Evolutionary conservation across 2,113 vertebrate species (phyloP).

Genomic region (Oreochromis aureus): DNA sequence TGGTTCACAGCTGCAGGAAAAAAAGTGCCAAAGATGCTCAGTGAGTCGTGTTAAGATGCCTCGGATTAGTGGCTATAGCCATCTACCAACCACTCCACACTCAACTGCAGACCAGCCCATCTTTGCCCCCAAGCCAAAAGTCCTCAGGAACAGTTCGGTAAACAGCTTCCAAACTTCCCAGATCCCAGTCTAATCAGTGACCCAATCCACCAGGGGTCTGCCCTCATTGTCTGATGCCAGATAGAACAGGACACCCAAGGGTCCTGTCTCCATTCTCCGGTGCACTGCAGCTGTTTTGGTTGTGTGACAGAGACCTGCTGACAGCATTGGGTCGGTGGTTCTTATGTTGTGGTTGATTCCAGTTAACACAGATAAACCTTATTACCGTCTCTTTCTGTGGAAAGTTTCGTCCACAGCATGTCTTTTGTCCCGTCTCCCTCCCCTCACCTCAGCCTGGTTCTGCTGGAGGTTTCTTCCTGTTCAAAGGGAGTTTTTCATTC

Average conservation of each 20-base stretch:
- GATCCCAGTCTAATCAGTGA: neutral
- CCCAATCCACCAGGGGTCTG: neutral
- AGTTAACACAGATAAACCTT: neutral
- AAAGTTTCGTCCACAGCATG: neutral
- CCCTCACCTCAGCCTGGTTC: neutral
- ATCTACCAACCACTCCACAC: neutral
- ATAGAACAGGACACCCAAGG: accelerated
- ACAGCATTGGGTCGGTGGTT: accelerated
- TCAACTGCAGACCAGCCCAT: neutral
- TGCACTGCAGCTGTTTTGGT: neutral
- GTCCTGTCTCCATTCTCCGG: neutral
- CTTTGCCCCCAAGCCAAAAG: neutral
- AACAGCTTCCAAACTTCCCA: neutral
- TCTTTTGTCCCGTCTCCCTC: neutral
- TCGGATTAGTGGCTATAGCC: neutral
- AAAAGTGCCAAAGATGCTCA: neutral
- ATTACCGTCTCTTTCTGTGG: neutral
- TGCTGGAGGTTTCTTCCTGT: neutral
- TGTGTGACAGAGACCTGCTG: neutral
- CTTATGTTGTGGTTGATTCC: neutral
- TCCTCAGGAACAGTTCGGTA: neutral
- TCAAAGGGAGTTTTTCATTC: neutral
- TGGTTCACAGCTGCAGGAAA: neutral
- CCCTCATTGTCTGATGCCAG: neutral
- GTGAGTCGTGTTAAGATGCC: neutral